These are phyloP conservation scores for Cygnus buccinator DNA, from an alignment of 2,113 vertebrate species.

Conservation along the genomic window DNA sequence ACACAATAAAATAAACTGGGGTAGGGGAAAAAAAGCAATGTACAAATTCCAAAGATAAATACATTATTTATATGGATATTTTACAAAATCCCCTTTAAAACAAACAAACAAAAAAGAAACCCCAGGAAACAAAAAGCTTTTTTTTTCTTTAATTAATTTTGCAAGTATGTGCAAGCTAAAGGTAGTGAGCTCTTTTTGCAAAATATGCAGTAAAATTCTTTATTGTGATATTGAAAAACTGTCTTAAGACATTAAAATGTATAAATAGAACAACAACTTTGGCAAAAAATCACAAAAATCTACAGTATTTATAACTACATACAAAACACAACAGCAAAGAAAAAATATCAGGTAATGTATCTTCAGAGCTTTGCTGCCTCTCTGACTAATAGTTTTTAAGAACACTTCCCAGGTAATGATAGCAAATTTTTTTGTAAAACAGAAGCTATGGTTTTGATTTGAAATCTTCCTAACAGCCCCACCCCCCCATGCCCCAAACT, in stretches of 20 bases:
- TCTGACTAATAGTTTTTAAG: constrained; percentile 81
- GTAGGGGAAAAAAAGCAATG: constrained; percentile 82
- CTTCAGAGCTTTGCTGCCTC: constrained; percentile 81
- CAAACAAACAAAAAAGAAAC: constrained; percentile 70
- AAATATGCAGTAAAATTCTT: constrained; percentile 87
- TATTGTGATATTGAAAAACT: constrained; percentile 88
- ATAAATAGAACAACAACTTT: constrained; percentile 96
- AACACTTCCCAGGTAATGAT: constrained; percentile 87
- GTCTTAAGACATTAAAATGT: constrained; percentile 94
- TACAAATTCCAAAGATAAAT: constrained; percentile 98
- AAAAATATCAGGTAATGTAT: constrained; percentile 84
- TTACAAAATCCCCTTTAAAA: constrained; percentile 91
- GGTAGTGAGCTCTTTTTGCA: constrained; percentile 89
- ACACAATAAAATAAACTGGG: constrained; percentile 92
- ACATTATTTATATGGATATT: constrained; percentile 99
- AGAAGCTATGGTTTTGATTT: constrained; percentile 65
- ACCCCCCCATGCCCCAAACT: neutral
- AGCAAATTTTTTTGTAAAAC: constrained; percentile 76
- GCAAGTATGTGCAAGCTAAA: constrained; percentile 85
- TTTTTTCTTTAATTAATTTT: constrained; percentile 79
- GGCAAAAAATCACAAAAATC: constrained; percentile 90
- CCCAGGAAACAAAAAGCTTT: constrained; percentile 72
- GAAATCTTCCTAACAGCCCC: constrained; percentile 28
- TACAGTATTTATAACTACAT: constrained; percentile 92
- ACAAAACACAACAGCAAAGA: constrained; percentile 93